A percentile compares a stretch with the other conserved stretches of the same genome.
phyloP scores from a whole-genome alignment of 2,888 invertebrate genomes.

The Hylaea fasciaria region DNA sequence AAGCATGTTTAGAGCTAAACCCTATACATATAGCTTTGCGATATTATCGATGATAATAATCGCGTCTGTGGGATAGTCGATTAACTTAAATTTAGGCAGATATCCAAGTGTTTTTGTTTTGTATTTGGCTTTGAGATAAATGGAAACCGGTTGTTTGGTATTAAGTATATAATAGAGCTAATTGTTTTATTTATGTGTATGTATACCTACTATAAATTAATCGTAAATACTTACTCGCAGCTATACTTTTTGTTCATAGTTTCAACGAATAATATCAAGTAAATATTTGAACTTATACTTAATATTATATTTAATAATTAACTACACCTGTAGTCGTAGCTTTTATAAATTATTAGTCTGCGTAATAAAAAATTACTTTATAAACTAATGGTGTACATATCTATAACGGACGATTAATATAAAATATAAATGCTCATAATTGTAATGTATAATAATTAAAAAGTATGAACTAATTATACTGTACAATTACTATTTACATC shows the following conservation, averaged over 20 bases:
- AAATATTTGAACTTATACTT: constrained; percentile 5
- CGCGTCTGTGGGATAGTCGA: too few relatives aligned
- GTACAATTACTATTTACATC: constrained; percentile 80
- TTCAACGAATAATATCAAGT: constrained; percentile 9
- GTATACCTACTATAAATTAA: too few relatives aligned
- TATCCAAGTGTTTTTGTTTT: too few relatives aligned
- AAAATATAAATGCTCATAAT: constrained; percentile 76
- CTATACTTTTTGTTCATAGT: neutral
- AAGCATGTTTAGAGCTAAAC: too few relatives aligned
- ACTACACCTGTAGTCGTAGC: constrained; percentile 50
- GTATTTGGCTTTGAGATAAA: too few relatives aligned
- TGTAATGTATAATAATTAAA: constrained; percentile 67
- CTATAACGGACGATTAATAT: constrained; percentile 58
- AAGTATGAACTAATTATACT: constrained; percentile 62
- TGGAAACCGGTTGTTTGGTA: too few relatives aligned
- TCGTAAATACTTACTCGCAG: neutral
- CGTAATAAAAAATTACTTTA: constrained; percentile 53
- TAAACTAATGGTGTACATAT: constrained; percentile 75
- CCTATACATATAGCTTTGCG: too few relatives aligned
- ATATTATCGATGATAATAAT: neutral
- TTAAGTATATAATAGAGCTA: too few relatives aligned
- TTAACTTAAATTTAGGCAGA: too few relatives aligned
- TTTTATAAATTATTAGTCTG: constrained; percentile 60
- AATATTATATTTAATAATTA: constrained; percentile 7
- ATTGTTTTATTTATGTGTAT: too few relatives aligned